phyloP scores from a whole-genome alignment of 2,888 invertebrate genomes.

The Dryobotodes eremita region DNA sequence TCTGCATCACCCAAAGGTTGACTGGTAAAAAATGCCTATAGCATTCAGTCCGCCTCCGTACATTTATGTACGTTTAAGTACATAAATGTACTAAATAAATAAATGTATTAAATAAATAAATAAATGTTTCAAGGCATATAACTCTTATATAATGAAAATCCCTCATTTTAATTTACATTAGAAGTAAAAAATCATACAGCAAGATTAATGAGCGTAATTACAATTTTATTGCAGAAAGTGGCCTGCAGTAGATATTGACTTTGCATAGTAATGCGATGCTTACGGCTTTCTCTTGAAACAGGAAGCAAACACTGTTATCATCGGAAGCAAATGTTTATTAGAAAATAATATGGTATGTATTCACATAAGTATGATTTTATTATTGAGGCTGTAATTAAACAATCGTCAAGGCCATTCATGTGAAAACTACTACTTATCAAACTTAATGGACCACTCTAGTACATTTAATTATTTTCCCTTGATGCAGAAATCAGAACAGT shows the following conservation, averaged over 20 bases:
- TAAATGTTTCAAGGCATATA: neutral
- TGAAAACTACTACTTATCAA: neutral
- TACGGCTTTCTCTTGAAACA: slow-evolving; percentile 39
- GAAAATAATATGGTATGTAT: slow-evolving; percentile 25
- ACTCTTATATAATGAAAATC: neutral
- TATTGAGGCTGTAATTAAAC: neutral
- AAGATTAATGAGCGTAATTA: slow-evolving; percentile 23
- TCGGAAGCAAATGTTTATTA: slow-evolving; percentile 27
- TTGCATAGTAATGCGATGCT: slow-evolving; percentile 13
- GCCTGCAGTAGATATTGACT: slow-evolving; percentile 35
- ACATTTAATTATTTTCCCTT: too few relatives aligned
- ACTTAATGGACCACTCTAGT: neutral
- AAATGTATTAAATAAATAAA: neutral
- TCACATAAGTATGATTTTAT: neutral
- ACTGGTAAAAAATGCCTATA: neutral
- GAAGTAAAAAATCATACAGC: slow-evolving; percentile 2
- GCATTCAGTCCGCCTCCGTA: neutral
- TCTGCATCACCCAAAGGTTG: neutral
- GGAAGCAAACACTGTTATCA: slow-evolving; percentile 18
- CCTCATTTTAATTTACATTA: neutral
- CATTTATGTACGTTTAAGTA: too few relatives aligned
- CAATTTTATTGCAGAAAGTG: slow-evolving; percentile 40
- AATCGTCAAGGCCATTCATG: neutral
- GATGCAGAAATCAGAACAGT: too few relatives aligned
- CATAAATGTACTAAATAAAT: neutral